Evolutionary conservation across 2,888 invertebrate species (phyloP).

Genomic region (Disparrhopalites patrizii): DNA sequence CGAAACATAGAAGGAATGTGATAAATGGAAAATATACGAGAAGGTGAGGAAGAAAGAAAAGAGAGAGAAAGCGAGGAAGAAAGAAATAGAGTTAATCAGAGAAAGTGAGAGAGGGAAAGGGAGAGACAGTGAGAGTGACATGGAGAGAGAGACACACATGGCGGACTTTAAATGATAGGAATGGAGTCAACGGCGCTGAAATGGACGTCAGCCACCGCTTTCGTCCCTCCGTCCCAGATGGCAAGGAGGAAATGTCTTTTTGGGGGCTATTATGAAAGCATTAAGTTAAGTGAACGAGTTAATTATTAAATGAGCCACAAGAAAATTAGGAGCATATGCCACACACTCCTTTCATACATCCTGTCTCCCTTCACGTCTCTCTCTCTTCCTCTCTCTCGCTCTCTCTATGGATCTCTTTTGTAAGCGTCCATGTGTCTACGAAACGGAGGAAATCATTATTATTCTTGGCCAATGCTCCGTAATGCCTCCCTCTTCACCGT

Average conservation of each 20-base stretch:
- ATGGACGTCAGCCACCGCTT: too few relatives aligned
- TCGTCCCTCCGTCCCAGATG: slow-evolving; percentile 10
- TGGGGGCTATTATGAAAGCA: slow-evolving; percentile 22
- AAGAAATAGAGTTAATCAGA: neutral
- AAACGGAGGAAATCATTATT: neutral
- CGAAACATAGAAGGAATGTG: too few relatives aligned
- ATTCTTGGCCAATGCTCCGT: neutral
- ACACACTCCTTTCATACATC: neutral
- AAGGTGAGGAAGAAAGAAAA: neutral
- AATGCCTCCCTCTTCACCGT: neutral
- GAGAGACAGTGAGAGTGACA: neutral
- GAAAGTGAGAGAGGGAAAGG: neutral
- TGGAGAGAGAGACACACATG: neutral
- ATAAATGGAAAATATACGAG: neutral
- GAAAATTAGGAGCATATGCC: slow-evolving; percentile 19
- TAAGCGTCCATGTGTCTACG: too few relatives aligned
- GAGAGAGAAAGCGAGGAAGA: neutral
- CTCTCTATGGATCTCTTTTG: too few relatives aligned
- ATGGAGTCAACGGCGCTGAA: neutral
- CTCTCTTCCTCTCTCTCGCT: too few relatives aligned
- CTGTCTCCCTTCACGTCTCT: too few relatives aligned
- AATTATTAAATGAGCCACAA: slow-evolving; percentile 34
- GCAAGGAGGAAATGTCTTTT: slow-evolving; percentile 13
- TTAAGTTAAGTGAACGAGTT: slow-evolving; percentile 34
- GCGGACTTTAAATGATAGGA: neutral